A percentile compares a stretch with the other conserved stretches of the same genome.
phyloP scores from a whole-genome alignment of 2,888 invertebrate genomes.

The Aphidius colemani region DNA sequence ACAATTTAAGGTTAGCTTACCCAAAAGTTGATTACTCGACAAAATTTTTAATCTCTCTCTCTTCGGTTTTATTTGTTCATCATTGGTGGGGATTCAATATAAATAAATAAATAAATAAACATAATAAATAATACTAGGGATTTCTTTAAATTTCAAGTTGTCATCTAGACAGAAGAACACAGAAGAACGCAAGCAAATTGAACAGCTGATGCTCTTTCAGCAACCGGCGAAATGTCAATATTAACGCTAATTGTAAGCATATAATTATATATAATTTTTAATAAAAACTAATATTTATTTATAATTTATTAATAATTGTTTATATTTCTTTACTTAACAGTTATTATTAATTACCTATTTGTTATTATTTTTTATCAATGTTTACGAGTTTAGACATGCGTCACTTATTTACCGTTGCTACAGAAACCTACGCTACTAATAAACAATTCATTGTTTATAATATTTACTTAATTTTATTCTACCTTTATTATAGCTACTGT shows the following conservation, averaged over 20 bases:
- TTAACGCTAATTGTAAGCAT: conserved; percentile 58
- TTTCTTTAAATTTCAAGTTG: conserved; percentile 4
- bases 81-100: too few relatives aligned
- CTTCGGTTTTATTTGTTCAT: too few relatives aligned
- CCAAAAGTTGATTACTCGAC: conserved; percentile 52
- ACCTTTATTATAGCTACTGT: background rate
- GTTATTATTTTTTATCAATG: conserved; percentile 21
- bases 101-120: background rate
- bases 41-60: conserved; percentile 33
- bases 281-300: background rate
- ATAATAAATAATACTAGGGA: conserved; percentile 13
- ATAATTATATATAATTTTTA: conserved; percentile 7
- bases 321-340: background rate
- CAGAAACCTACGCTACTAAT: conserved; percentile 35
- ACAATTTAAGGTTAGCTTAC: conserved; percentile 46
- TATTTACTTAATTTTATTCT: conserved; percentile 11
- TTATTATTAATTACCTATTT: background rate
- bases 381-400: conserved; percentile 33
- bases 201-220: conserved; percentile 57
- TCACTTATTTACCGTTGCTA: conserved; percentile 39
- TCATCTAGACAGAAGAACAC: background rate
- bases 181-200: conserved; percentile 33
- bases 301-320: background rate
- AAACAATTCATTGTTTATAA: conserved; percentile 5
- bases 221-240: conserved; percentile 60